phyloP scores from a whole-genome alignment of 2,797 vertebrate genomes.

The Takifugu ocellatus region DNA sequence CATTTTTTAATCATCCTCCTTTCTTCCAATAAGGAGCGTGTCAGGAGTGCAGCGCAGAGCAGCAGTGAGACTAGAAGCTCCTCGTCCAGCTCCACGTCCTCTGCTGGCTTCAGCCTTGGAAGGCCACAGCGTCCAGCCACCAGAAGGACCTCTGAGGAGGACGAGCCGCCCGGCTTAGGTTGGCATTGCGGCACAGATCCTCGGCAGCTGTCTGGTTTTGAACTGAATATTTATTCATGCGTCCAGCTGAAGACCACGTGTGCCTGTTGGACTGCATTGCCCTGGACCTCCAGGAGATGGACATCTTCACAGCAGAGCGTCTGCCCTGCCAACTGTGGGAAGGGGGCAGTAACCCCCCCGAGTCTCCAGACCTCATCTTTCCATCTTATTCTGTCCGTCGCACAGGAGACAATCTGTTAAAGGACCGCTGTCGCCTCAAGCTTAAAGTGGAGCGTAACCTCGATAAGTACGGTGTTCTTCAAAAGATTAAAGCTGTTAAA shows the following conservation, averaged over 20 bases:
- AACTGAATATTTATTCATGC: no score
- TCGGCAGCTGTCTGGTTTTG: no score
- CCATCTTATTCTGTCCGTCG: slow-evolving; percentile 87
- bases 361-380: slow-evolving; percentile 80
- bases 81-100: slow-evolving; percentile 16
- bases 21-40: slow-evolving; percentile 55
- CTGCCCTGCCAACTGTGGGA: slow-evolving; percentile 68
- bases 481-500: no score
- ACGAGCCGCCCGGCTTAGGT: slow-evolving; percentile 71
- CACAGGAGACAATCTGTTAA: slow-evolving; percentile 85
- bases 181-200: neutral
- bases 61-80: slow-evolving; percentile 33
- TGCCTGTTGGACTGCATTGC: slow-evolving; percentile 94
- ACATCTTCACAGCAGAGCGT: slow-evolving; percentile 90
- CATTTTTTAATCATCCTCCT: neutral
- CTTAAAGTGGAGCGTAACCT: slow-evolving; percentile 94
- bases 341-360: slow-evolving; percentile 53
- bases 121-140: slow-evolving; percentile 36
- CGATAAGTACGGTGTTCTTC: slow-evolving; percentile 79
- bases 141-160: slow-evolving; percentile 24
- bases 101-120: slow-evolving; percentile 53
- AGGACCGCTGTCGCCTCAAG: slow-evolving; percentile 87
- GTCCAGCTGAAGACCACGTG: slow-evolving; percentile 69
- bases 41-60: slow-evolving; percentile 43
- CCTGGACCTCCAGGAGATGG: slow-evolving; percentile 94